Evolutionary conservation across 2,113 vertebrate genomes (phyloP).

Genomic region (Corythornis cristatus): DNA sequence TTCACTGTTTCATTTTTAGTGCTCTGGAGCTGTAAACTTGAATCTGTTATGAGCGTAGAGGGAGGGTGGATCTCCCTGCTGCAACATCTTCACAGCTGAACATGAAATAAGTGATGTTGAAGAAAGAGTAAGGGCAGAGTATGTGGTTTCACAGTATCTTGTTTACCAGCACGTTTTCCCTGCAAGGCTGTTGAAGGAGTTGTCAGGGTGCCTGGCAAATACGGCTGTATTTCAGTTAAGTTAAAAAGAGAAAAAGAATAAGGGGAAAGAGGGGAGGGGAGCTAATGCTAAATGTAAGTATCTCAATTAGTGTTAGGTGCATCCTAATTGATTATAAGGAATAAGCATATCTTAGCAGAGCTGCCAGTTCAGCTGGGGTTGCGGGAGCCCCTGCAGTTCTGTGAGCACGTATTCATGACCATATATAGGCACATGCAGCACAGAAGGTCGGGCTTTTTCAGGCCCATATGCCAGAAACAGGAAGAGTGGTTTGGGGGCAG

Average conservation of each 20-base stretch:
- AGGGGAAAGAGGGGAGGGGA: fast-evolving
- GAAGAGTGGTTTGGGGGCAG: constrained; percentile 56
- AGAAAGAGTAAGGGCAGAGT: not conserved
- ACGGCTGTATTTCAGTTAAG: not conserved
- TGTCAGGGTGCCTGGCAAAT: not conserved
- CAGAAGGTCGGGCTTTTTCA: constrained; percentile 13
- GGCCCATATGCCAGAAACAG: constrained; percentile 70
- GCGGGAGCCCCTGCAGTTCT: not conserved
- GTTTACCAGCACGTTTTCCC: not conserved
- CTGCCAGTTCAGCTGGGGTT: fast-evolving
- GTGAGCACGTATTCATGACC: constrained; percentile 67
- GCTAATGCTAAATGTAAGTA: not conserved
- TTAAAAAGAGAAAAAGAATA: not conserved
- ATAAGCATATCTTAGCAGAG: not conserved
- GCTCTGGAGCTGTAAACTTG: not conserved
- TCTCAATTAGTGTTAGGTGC: not conserved
- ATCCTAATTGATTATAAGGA: not conserved
- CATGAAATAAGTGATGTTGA: not conserved
- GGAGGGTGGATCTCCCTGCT: not conserved
- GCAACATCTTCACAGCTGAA: not conserved
- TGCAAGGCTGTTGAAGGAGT: not conserved
- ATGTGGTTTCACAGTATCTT: not conserved
- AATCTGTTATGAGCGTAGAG: not conserved
- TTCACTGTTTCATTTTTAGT: not conserved
- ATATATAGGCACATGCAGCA: constrained; percentile 76